phyloP scores from a whole-genome alignment of 2,113 vertebrate genomes.

The Elanus axillaris region DNA sequence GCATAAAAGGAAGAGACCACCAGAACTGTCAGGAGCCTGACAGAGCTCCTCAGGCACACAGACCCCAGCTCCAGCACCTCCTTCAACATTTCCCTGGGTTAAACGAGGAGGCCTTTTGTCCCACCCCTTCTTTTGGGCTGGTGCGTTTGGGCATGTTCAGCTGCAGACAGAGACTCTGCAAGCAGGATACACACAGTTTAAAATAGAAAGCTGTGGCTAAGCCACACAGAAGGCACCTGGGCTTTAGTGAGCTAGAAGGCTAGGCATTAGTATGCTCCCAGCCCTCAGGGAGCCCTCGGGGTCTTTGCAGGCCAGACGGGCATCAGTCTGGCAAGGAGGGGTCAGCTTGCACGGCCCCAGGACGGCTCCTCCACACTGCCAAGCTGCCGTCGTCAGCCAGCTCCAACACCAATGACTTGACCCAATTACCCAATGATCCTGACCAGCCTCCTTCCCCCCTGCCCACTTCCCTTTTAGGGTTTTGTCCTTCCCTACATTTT shows the following conservation, averaged over 20 bases:
- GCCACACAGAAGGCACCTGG: neutral
- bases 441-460: neutral
- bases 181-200: neutral
- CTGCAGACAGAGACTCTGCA: neutral
- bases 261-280: neutral
- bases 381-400: neutral
- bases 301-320: neutral
- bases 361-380: neutral
- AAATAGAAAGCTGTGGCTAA: neutral
- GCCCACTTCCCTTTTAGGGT: neutral
- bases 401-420: fast-evolving
- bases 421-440: neutral
- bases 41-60: neutral
- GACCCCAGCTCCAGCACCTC: neutral
- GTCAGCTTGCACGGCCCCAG: neutral
- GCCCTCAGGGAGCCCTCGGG: fast-evolving
- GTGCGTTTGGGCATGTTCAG: neutral
- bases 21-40: neutral
- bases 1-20: neutral
- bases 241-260: neutral
- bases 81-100: neutral
- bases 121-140: neutral
- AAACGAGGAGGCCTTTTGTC: neutral
- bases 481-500: neutral
- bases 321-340: neutral